Percentiles rank a stretch among this genome's conserved stretches.
These are phyloP conservation scores for Dolichoris vasculosae DNA, from an alignment of 1,140 invertebrate species.

Conservation along the genomic window DNA sequence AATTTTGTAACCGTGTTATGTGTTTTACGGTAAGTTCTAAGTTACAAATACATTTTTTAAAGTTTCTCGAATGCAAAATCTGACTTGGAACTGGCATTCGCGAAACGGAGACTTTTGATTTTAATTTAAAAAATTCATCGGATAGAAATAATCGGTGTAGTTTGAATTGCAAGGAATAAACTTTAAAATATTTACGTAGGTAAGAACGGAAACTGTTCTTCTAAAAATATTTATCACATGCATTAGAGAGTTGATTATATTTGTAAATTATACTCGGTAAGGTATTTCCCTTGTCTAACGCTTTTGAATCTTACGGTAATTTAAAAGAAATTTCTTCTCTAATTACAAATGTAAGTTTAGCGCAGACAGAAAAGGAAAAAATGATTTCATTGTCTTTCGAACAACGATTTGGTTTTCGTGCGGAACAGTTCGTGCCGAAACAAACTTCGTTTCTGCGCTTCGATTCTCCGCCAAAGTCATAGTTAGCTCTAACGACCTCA, in stretches of 20 bases:
- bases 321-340: background rate
- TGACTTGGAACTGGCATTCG: background rate
- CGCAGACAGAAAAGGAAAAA: background rate
- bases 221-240: too few species aligned
- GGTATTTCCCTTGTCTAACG: background rate
- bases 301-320: background rate
- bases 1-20: background rate
- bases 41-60: background rate
- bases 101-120: too few species aligned
- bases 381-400: slow-evolving; percentile 38
- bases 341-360: slow-evolving; percentile 30
- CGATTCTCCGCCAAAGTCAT: slow-evolving; percentile 42
- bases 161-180: too few species aligned
- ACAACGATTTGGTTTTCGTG: slow-evolving; percentile 2
- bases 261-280: background rate
- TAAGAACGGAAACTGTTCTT: too few species aligned
- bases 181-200: too few species aligned
- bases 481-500: slow-evolving; percentile 47
- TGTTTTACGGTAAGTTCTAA: background rate
- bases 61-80: background rate
- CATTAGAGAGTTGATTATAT: too few species aligned
- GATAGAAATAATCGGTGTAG: too few species aligned
- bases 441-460: slow-evolving; percentile 44
- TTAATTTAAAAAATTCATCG: too few species aligned
- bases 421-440: slow-evolving; percentile 9